Percentiles rank a stretch among this genome's conserved stretches.
These are phyloP conservation scores for Ptychochromis oligacanthus DNA, from an alignment of 2,113 vertebrate genomes.

Conservation along the genomic window DNA sequence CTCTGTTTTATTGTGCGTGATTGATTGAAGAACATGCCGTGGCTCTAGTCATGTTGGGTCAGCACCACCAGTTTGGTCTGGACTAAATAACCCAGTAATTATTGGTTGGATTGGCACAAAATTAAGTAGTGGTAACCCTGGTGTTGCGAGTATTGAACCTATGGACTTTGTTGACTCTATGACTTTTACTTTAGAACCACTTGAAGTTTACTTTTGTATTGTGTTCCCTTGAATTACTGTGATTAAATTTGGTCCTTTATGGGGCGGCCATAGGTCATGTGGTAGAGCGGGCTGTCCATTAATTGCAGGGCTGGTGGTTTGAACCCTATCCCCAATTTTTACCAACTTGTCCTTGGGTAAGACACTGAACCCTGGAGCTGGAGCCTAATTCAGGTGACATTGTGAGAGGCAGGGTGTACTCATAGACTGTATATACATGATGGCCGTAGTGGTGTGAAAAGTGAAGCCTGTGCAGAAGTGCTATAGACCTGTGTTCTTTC, in stretches of 20 bases:
- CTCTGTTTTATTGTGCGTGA: neutral
- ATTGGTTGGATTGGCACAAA: neutral
- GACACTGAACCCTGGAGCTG: neutral
- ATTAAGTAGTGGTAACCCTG: neutral
- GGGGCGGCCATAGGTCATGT: neutral
- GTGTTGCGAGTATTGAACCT: neutral
- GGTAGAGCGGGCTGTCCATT: neutral
- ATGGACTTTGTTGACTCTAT: neutral
- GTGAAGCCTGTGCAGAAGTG: neutral
- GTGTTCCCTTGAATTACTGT: neutral
- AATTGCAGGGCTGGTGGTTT: neutral
- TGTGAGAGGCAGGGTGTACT: neutral
- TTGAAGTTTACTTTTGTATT: too few relatives aligned
- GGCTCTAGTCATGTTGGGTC: neutral
- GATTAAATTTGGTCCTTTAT: neutral
- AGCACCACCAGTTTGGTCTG: neutral
- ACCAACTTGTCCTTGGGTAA: neutral
- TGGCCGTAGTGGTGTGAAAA: neutral
- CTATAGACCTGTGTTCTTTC: neutral
- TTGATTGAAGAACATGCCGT: neutral
- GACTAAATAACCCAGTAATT: neutral
- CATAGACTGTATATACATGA: neutral
- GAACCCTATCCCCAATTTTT: neutral
- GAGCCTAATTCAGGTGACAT: neutral
- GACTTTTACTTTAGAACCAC: neutral